Base-by-base conservation (phyloP, 2,113 vertebrate genomes). In the Setophaga kirtlandii region DNA sequence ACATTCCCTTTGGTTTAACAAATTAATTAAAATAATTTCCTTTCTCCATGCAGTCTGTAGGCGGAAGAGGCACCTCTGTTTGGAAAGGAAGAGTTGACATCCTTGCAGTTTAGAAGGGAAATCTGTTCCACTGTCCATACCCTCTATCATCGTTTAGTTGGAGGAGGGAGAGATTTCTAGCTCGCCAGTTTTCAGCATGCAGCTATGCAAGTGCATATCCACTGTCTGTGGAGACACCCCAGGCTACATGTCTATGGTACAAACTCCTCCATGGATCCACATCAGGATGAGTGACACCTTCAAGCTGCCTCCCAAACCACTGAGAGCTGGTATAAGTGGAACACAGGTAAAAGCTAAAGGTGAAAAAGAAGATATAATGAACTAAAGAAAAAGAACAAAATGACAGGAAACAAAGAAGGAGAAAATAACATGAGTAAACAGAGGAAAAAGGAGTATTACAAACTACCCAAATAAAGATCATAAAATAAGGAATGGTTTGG, bases 1-100 rank as follows among this genome's bases (percentile, higher is more conserved):
- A 41, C 46, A 20, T 76, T 69, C 39, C 67, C 42, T 94, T 93
- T 88, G 76, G 25, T 75, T 89, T 90, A 95, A 96, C 75, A 96
- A 92, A 96, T 87, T 87, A 90, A 97, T 92, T 91, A 92, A 93
- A 95, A 89, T 74, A 46, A 93, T 77, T 67, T 87, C 64, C 63
- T 75, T 86, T 89, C 88, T 89, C 63, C 37, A 35, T 31, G 39
- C 28, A 69, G n/a, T 39, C 46, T 89, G 73, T 44, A 68, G 59
- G 62, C 9, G 1, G 84, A 90, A 94, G 70, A 74, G 49, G 62
- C 56, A 65, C 53, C 50, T 33, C n/a, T 89, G 37, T 84, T 85
- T 60, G 53, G 31, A 83, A 56, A 31, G 33, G 28, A 83, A 89
- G 73, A 80, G 23, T 1, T 92, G 75, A 65, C 17, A 47, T 52